A percentile compares a stretch with the other conserved stretches of the same genome.
Conservation (phyloP, 2,888 invertebrate genomes). For the Idaea dimidiata region DNA sequence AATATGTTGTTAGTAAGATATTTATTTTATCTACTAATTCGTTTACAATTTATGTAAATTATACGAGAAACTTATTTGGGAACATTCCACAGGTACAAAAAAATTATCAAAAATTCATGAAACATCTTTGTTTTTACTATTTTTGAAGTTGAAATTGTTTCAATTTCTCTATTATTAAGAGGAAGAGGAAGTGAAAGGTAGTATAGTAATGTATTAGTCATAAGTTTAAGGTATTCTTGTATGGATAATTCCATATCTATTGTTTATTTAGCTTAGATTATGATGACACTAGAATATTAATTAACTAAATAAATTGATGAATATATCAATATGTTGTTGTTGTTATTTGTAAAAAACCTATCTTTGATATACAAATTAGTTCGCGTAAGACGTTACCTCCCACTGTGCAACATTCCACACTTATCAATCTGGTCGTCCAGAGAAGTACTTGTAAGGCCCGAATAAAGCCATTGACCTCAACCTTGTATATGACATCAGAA, state of each 20-base stretch:
- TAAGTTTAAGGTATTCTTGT: constrained; percentile 48
- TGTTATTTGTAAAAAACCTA: constrained; percentile 9
- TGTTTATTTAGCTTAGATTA: constrained; percentile 45
- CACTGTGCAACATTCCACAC: too few relatives aligned
- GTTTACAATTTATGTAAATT: background rate
- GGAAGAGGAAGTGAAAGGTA: constrained; percentile 11
- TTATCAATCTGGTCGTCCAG: too few relatives aligned
- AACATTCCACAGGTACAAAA: constrained; percentile 21
- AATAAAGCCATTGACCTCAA: too few relatives aligned
- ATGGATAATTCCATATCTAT: constrained; percentile 53
- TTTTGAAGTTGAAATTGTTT: too few relatives aligned
- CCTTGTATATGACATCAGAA: too few relatives aligned
- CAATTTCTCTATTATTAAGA: background rate
- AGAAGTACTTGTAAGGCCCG: too few relatives aligned
- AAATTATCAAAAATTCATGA: too few relatives aligned
- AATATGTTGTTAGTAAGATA: too few relatives aligned
- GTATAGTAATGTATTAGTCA: constrained; percentile 46
- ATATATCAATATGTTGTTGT: constrained; percentile 28
- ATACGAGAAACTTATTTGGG: constrained; percentile 11
- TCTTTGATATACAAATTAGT: background rate
- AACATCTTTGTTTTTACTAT: too few relatives aligned
- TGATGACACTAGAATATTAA: constrained; percentile 53
- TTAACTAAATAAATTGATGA: constrained; percentile 54
- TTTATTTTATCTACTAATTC: too few relatives aligned
- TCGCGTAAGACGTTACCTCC: too few relatives aligned